A percentile compares a stretch with the other conserved stretches of the same genome.
These are phyloP conservation scores for Thelaira solivaga DNA, from an alignment of 2,888 invertebrate species.

Conservation along the genomic window DNA sequence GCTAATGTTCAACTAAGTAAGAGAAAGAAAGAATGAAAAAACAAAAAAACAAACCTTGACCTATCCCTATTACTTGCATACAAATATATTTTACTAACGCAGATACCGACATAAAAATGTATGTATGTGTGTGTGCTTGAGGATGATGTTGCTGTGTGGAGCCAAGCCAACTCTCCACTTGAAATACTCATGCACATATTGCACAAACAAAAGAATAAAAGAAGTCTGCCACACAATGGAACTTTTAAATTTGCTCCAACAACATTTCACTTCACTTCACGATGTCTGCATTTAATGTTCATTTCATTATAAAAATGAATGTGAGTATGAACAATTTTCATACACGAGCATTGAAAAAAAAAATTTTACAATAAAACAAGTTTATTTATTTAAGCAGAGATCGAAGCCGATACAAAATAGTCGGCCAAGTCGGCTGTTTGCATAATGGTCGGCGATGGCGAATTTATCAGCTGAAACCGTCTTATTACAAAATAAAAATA, in stretches of 20 bases:
- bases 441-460: too few relatives aligned
- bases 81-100: too few relatives aligned
- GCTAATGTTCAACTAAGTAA: conserved; percentile 3
- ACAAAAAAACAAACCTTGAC: conserved; percentile 55
- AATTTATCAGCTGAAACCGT: too few relatives aligned
- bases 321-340: not conserved
- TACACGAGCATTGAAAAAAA: not conserved
- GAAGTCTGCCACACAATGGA: conserved; percentile 30
- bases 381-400: not conserved
- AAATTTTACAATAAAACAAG: not conserved
- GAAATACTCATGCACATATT: not conserved
- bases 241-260: conserved; percentile 42
- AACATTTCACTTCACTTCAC: conserved; percentile 29
- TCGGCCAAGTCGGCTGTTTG: too few relatives aligned
- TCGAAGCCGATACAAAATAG: too few relatives aligned
- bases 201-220: not conserved
- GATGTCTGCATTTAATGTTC: conserved; percentile 45
- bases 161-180: too few relatives aligned
- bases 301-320: conserved; percentile 6
- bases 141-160: too few relatives aligned
- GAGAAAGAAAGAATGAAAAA: not conserved
- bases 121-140: too few relatives aligned
- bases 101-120: too few relatives aligned
- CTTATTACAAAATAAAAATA: too few relatives aligned
- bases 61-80: conserved; percentile 56